A percentile compares a stretch with the other conserved stretches of the same genome.
These are phyloP conservation scores for crab-eating macaque (Macaca fascicularis) DNA, from an alignment of 2,113 vertebrate genomes.

Conservation along the genomic window T2T-MFA8v1.1 NC_088378.1:42881501-42882000, in stretches of 20 bases:
- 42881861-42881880: neutral
- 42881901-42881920: conserved; percentile 8
- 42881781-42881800: conserved; percentile 4
- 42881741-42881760: neutral
- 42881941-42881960: neutral
- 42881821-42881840: conserved; percentile 14
- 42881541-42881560: no score
- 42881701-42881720: neutral
- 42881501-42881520: no score
- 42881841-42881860: neutral
- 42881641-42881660: neutral
- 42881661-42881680: neutral
- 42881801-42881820: conserved; percentile 8
- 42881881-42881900: neutral
- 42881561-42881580: neutral
- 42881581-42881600: neutral
- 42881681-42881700: neutral
- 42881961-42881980: neutral
- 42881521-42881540: no score
- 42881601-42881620: neutral
- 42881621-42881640: neutral
- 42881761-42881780: neutral
- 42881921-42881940: neutral
- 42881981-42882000: neutral
- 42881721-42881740: neutral